Evolutionary conservation across 1,140 invertebrate genomes (phyloP).

Genomic region (Schlechtendalia chinensis): DNA sequence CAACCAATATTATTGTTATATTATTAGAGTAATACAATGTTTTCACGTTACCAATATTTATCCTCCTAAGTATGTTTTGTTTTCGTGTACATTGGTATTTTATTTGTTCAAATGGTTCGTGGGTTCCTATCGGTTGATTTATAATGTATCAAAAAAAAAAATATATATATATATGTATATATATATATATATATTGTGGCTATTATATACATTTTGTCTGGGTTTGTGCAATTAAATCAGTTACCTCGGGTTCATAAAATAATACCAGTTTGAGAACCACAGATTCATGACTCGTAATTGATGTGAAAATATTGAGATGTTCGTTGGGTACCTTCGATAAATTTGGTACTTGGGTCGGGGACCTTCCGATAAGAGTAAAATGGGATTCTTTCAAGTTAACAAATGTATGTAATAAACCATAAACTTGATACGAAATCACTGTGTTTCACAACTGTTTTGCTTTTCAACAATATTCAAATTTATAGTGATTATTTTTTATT

Average conservation of each 20-base stretch:
- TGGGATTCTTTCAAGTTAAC: not conserved
- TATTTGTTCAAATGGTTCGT: slow-evolving; percentile 43
- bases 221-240: slow-evolving; percentile 48
- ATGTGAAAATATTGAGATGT: not conserved
- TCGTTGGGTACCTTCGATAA: not conserved
- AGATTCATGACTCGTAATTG: not conserved
- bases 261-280: not conserved
- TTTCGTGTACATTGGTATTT: slow-evolving; percentile 20
- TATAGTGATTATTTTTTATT: slow-evolving; percentile 9
- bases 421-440: slow-evolving; percentile 23
- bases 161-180: no score
- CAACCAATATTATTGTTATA: slow-evolving; percentile 47
- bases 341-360: not conserved
- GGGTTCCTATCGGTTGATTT: slow-evolving; percentile 49
- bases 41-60: slow-evolving; percentile 47
- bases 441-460: slow-evolving; percentile 23
- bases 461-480: slow-evolving; percentile 2
- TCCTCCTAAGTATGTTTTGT: slow-evolving; percentile 40
- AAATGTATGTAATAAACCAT: slow-evolving; percentile 35
- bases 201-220: slow-evolving; percentile 37
- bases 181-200: slow-evolving; percentile 1
- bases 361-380: slow-evolving; percentile 2
- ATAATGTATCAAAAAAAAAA: slow-evolving; percentile 23
- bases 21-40: slow-evolving; percentile 39
- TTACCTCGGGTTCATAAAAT: slow-evolving; percentile 27